Base-by-base conservation (phyloP, 1,140 invertebrate genomes). In the Leptinotarsa texana region DNA sequence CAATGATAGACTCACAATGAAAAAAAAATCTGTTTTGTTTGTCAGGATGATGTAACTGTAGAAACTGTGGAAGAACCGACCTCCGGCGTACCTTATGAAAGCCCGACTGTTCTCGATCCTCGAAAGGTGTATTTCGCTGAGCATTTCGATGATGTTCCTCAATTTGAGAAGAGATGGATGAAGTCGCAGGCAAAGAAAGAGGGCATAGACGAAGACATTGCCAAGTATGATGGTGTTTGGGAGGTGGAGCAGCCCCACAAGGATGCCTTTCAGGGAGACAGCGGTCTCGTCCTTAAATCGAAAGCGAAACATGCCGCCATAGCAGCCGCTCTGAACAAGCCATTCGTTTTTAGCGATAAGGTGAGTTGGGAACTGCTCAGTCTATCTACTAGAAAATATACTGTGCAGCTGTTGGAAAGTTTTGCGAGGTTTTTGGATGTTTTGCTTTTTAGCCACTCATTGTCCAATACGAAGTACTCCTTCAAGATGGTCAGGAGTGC, bases 271-370 rank as follows among this genome's bases (percentile, higher is more conserved):
- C 89, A 90, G 42, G 93, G 93, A 66, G 97, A 99, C 85, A 79
- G 33, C 15, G 97, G 96, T 65, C 86, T 99, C 69, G 93, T 98
- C 21, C 86, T 99, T 11, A 97, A 96, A 85, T 95, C 95, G 0
- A 97, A 97, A 88, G 98, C 97, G 8, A 96, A 97, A 82, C 98
- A 99, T 87, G 94, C 98, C 69, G 98, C 98, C 6, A 96, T 99
- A 80, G 89, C 97, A 17, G 88, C 94, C n/a, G 87, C 90, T 49
- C 87, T 99, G 8, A 87, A 88, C 66, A 92, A 91, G 83, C 92
- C 93, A 18, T 99, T 98, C 86, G 87, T 92, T 48, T 99, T 99
- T 84, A 89, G 87, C 48, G 90, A 92, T 63, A 96, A 95, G 51
- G 51, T 57, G 51, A 57, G 51, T 57, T 57, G 33, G 8, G 8